A percentile compares a stretch with the other conserved stretches of the same genome.
Conservation (phyloP, 2,113 vertebrate species). For the Psammodynastes pulverulentus region DNA sequence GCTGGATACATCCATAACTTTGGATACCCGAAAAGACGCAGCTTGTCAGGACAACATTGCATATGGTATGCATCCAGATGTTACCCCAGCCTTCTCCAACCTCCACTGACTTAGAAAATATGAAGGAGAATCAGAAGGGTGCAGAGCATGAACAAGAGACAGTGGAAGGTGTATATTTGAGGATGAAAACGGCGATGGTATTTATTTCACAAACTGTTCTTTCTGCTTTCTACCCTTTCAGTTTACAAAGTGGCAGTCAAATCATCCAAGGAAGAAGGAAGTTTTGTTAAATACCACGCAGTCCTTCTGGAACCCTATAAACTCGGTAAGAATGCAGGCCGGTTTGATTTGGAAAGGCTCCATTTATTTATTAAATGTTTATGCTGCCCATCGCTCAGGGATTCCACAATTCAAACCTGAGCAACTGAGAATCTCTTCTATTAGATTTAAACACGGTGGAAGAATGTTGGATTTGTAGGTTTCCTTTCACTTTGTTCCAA, state of each 20-base stretch:
- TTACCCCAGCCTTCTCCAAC: not conserved
- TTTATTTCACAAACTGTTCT: not conserved
- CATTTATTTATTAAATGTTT: not conserved
- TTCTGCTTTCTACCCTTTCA: slow-evolving; percentile 50
- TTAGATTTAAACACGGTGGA: not conserved
- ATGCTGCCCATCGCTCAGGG: not conserved
- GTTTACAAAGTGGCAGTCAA: slow-evolving; percentile 79
- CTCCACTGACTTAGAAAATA: not conserved
- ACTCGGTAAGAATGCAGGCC: slow-evolving; percentile 67
- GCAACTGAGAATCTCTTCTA: too few species aligned
- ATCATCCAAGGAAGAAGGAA: slow-evolving; percentile 73
- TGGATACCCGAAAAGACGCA: slow-evolving; percentile 54
- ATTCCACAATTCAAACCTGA: too few species aligned
- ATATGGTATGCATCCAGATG: slow-evolving; percentile 71
- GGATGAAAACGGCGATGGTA: not conserved
- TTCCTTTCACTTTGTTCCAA: not conserved
- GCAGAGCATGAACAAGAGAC: not conserved
- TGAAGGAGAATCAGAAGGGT: not conserved
- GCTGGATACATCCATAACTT: slow-evolving; percentile 58
- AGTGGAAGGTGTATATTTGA: not conserved
- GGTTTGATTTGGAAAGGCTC: not conserved
- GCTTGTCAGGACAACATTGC: slow-evolving; percentile 69
- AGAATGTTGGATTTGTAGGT: not conserved
- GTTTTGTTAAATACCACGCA: slow-evolving; percentile 81
- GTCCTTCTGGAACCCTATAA: slow-evolving; percentile 76